phyloP scores from a whole-genome alignment of 2,888 invertebrate genomes.

The Caenorhabditis sp. region DNA sequence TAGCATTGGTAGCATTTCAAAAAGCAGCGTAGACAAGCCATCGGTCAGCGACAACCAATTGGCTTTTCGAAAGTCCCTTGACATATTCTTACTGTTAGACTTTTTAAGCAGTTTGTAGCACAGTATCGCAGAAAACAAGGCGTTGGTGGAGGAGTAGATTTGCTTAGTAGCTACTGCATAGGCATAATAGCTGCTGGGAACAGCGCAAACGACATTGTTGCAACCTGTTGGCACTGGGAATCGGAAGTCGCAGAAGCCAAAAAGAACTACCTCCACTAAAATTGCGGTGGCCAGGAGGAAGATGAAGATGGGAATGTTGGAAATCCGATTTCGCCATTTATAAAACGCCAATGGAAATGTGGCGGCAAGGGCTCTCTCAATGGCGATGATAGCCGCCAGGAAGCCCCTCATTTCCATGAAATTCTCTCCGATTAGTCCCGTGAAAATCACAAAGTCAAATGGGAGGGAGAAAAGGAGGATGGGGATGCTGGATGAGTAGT shows the following conservation, averaged over 20 bases:
- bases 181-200: not conserved
- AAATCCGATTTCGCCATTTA: not conserved
- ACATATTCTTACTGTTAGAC: too few relatives aligned
- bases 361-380: slow-evolving; percentile 15
- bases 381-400: slow-evolving; percentile 21
- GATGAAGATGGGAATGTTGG: slow-evolving; percentile 6
- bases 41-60: slow-evolving; percentile 24
- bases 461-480: not conserved
- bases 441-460: not conserved
- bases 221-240: not conserved
- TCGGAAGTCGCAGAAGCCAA: slow-evolving; percentile 1
- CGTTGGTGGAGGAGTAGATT: slow-evolving; percentile 5
- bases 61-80: slow-evolving; percentile 13
- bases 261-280: not conserved
- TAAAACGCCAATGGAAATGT: not conserved
- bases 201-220: slow-evolving; percentile 5
- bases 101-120: slow-evolving; percentile 3
- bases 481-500: not conserved
- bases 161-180: not conserved
- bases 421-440: slow-evolving; percentile 5
- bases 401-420: slow-evolving; percentile 26
- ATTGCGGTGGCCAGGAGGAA: not conserved
- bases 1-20: slow-evolving; percentile 12
- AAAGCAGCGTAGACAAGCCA: slow-evolving; percentile 21
- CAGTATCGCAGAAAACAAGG: slow-evolving; percentile 6